These are phyloP conservation scores for Bucco capensis DNA, from an alignment of 2,113 vertebrate genomes.

Conservation along the genomic window DNA sequence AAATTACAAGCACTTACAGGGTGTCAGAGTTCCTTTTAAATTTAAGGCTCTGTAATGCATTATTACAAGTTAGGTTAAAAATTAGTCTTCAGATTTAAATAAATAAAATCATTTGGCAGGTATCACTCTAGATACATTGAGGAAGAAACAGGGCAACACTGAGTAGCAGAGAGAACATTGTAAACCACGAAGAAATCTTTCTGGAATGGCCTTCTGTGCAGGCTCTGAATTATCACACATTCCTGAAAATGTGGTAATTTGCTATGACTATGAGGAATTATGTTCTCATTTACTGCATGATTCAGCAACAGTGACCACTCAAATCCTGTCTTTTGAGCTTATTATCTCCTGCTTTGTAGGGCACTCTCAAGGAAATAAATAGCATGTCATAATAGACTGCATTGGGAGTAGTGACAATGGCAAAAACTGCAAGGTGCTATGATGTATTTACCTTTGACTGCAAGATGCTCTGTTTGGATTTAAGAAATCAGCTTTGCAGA, in stretches of 20 bases:
- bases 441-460: not conserved
- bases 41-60: not conserved
- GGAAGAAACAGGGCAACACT: not conserved
- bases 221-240: not conserved
- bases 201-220: not conserved
- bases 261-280: not conserved
- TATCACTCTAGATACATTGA: not conserved
- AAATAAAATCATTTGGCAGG: not conserved
- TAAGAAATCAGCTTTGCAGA: constrained; percentile 30
- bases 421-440: not conserved
- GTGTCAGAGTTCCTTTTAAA: not conserved
- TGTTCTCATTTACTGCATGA: not conserved
- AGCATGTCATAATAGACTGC: not conserved
- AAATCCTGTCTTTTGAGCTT: not conserved
- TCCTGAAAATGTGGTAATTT: not conserved
- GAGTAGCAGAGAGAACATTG: not conserved
- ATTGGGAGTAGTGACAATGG: not conserved
- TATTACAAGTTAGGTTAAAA: not conserved
- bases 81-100: not conserved
- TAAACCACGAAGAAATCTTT: not conserved
- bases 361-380: not conserved
- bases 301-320: not conserved
- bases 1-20: not conserved
- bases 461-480: not conserved
- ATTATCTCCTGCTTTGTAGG: not conserved